Base-by-base conservation (phyloP, 2,797 vertebrate species). In the Brotula barbata region DNA sequence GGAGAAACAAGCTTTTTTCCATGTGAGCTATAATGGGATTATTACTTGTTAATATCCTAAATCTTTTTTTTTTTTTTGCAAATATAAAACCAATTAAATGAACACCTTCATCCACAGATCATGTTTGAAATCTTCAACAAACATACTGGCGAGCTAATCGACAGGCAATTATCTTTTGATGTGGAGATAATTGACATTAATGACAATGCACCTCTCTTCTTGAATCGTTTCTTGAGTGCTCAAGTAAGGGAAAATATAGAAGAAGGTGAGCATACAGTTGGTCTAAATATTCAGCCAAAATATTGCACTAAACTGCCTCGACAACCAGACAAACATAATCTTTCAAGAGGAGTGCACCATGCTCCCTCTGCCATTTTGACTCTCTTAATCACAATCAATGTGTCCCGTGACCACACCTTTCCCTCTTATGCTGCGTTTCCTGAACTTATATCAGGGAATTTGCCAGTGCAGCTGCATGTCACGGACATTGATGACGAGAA, bases 161-260 rank as follows among this genome's bases (percentile, higher is more conserved):
- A 94, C 78, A 76, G 0, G 11, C 83, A 91, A 6, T 82, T 96
- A 1, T 68, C 91, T 45, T 93, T 96, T 86, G 84, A 86, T 15
- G 71, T 96, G 6, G 81, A 84, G 7, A 45, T 96, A 68, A 58
- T 64, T 6, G 95, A 96, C 49, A 75, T 91, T 54, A 96, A 96
- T 54, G 94, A 95, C 76, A 95, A 95, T 0, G 0, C 78, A 1
- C 94, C 94, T 0, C 9, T 0, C 6, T 95, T 96, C 74, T 0
- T 0, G 0, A 0, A 40, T 0, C 0, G 60, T 3, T 3, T 19
- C 19, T 46, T 86, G 1, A 17, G 1, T 1, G 3, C 45, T 6
- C 0, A 2, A 0, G 5, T 95, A 51, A 58, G 43, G 0, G 93
- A 95, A 83, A 90, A 73, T 36, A 3, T 0, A 0, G 0, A 0